These are phyloP conservation scores for Lepidurus apus DNA, from an alignment of 1,140 invertebrate species.

Conservation along the genomic window DNA sequence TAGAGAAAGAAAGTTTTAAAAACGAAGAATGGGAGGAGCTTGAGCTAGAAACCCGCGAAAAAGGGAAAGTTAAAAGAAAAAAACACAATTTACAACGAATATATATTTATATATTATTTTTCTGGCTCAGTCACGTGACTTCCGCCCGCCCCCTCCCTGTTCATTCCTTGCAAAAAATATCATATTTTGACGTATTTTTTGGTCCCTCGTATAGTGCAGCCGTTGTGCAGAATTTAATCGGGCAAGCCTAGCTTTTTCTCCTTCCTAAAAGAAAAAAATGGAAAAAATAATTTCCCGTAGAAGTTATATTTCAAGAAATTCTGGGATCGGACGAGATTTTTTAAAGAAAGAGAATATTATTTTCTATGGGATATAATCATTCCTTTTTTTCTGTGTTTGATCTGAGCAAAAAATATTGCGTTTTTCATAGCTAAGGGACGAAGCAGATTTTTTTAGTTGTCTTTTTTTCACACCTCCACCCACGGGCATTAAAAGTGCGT, in stretches of 20 bases:
- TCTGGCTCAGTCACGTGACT: background rate
- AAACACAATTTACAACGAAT: slow-evolving; percentile 1
- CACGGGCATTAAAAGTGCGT: slow-evolving; percentile 15
- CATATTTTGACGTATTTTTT: no score
- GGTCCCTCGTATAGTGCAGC: no score
- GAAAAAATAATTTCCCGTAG: no score
- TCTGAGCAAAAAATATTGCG: background rate
- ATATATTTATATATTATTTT: slow-evolving; percentile 23
- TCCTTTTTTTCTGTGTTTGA: no score
- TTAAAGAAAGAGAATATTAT: no score
- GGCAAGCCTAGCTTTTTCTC: no score
- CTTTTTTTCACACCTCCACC: background rate
- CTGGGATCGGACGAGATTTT: no score
- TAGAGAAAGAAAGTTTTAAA: background rate
- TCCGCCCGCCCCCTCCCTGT: background rate
- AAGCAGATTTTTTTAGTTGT: background rate
- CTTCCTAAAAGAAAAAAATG: no score
- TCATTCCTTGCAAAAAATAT: no score
- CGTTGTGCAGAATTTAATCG: no score
- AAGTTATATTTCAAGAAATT: no score
- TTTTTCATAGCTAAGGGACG: background rate
- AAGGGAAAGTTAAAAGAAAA: background rate
- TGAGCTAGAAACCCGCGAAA: background rate
- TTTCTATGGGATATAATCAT: no score
- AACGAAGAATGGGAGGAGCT: background rate